Evolutionary conservation across 2,113 vertebrate species (phyloP).

Genomic region (Chaetops frenatus): DNA sequence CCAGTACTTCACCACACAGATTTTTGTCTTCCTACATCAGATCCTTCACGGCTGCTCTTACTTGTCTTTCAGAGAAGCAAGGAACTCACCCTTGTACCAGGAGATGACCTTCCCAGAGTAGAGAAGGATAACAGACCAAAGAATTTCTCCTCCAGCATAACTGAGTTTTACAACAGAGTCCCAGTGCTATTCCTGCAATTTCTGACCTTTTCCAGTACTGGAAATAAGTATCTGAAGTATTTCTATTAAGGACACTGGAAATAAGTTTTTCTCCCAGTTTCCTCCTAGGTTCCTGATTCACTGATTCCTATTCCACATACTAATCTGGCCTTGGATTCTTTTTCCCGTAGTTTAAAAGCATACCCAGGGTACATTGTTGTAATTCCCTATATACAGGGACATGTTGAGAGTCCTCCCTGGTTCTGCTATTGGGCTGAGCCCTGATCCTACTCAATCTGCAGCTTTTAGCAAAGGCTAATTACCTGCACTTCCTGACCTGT

Average conservation of each 20-base stretch:
- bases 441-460: neutral
- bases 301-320: neutral
- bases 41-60: neutral
- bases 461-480: neutral
- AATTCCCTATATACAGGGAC: neutral
- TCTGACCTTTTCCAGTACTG: neutral
- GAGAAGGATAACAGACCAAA: neutral
- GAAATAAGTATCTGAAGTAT: neutral
- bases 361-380: neutral
- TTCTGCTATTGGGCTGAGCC: neutral
- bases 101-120: neutral
- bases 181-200: neutral
- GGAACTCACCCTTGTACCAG: neutral
- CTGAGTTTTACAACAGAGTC: neutral
- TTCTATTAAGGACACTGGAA: neutral
- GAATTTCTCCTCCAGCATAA: neutral
- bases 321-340: neutral
- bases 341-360: neutral
- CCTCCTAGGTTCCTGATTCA: neutral
- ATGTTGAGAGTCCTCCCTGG: neutral
- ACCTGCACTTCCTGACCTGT: neutral
- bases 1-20: neutral
- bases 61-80: neutral
- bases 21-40: neutral
- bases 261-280: neutral